A percentile compares a stretch with the other conserved stretches of the same genome.
phyloP scores from a whole-genome alignment of 2,888 invertebrate species.

The Psylliodes chrysocephalus region DNA sequence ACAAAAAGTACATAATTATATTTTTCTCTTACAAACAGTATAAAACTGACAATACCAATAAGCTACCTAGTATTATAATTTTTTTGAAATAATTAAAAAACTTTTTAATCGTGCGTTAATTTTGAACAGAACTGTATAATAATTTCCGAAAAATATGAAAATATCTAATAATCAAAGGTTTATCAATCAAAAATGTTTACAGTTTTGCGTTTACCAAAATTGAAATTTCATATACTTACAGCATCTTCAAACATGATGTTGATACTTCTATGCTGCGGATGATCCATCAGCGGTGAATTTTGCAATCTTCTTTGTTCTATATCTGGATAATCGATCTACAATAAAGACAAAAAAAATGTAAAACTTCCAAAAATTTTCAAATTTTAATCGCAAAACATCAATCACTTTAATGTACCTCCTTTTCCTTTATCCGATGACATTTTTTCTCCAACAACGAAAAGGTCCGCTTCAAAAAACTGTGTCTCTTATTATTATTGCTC shows the following conservation, averaged over 20 bases:
- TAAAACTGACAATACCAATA: too few species aligned
- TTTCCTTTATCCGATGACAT: conserved; percentile 28
- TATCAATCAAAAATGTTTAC: too few species aligned
- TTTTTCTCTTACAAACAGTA: too few species aligned
- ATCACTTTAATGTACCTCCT: conserved; percentile 31
- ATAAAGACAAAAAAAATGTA: conserved; percentile 40
- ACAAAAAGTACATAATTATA: too few species aligned
- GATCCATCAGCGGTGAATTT: conserved; percentile 62
- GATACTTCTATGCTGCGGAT: conserved; percentile 58
- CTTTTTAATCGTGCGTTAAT: not conserved
- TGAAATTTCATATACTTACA: conserved; percentile 48
- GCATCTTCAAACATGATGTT: conserved; percentile 62
- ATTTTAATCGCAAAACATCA: not conserved
- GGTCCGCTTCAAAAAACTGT: not conserved
- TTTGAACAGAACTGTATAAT: too few species aligned
- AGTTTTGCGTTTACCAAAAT: not conserved
- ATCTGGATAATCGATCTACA: conserved; percentile 80
- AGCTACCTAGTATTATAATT: too few species aligned
- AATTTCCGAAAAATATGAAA: too few species aligned
- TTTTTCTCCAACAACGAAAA: conserved; percentile 20
- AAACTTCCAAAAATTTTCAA: not conserved
- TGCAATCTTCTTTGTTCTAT: conserved; percentile 60
- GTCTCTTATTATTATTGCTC: conserved; percentile 17
- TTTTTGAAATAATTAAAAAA: too few species aligned
- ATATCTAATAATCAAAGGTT: too few species aligned